Evolutionary conservation across 2,113 vertebrate species (phyloP), one percentile per base, ranked within the genome.

Genomic region (Oncorhynchus mykiss): DNA sequence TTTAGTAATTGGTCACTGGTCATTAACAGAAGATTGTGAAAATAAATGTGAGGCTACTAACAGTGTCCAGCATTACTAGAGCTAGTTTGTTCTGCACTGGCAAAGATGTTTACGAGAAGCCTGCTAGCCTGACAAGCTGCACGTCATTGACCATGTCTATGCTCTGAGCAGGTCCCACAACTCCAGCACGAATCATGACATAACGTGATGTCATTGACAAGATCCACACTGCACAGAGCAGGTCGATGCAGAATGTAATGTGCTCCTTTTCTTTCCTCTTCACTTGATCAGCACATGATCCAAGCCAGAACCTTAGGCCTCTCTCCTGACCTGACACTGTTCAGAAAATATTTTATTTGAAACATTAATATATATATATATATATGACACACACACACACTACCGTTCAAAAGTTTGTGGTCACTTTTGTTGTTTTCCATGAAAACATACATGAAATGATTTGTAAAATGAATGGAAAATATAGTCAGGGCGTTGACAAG

Each of bases 171-270:
- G 54, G 71, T 31, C 72, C 11, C 39, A 12, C 39, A 11, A 70
- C 68, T 13, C 34, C 3, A 20, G 31, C n/a, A 13, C 29, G 31
- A 18, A 12, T 3, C 22, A 25, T 75, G 78, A 60, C 70, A 65
- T 67, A 73, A 69, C 20, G 22, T 60, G 20, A 45, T 69, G 74
- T 70, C 66, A 73, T 66, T 70, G 72, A 70, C 59, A 14, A 39
- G 59, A 12, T 62, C 49, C 70, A 62, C 54, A 70, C 51, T 34
- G 25, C 67, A 70, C 39, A 54, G 51, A 54, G 48, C 16, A 60
- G 64, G 71, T 31, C 62, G n/a, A 12, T 11, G 60, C 39, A 12
- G 68, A 20, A 22, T 60, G 54, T 60, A 27, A 22, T 39, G 16
- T 48, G 13, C 66, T 34, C 9, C 51, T 57, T 57, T 54, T 29